A percentile compares a stretch with the other conserved stretches of the same genome.
These are phyloP conservation scores for Masticophis lateralis DNA, from an alignment of 2,797 vertebrate species.

Conservation along the genomic window DNA sequence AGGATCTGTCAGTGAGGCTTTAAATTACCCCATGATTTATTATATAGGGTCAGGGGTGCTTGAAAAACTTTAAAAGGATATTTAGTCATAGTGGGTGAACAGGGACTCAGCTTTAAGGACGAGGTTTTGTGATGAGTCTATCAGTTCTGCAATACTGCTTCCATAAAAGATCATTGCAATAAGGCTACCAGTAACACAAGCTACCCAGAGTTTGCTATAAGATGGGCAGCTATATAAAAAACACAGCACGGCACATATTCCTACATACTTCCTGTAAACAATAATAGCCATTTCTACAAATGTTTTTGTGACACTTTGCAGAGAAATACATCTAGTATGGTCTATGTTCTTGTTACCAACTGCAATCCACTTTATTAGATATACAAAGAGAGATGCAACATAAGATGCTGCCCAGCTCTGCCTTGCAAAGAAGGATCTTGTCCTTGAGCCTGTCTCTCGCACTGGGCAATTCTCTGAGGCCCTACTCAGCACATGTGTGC, in stretches of 20 bases:
- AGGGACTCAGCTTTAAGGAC: not conserved
- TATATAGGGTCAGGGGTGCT: not conserved
- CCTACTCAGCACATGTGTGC: not conserved
- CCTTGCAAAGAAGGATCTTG: not conserved
- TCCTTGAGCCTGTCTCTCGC: not conserved
- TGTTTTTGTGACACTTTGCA: not conserved
- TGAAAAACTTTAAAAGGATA: not conserved
- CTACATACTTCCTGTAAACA: not conserved
- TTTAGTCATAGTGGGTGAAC: not conserved
- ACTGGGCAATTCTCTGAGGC: not conserved
- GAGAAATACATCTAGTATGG: not conserved
- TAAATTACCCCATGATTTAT: not conserved
- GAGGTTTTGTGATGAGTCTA: not conserved
- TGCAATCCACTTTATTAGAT: not conserved
- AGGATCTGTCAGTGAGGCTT: not conserved
- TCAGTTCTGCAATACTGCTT: not conserved
- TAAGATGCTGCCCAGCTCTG: not conserved
- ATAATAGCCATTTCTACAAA: not conserved
- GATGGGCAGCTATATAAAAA: not conserved
- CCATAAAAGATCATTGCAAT: too few species aligned
- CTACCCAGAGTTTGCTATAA: not conserved
- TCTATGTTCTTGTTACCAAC: not conserved
- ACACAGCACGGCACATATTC: too few species aligned
- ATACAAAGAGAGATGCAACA: not conserved
- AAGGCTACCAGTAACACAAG: not conserved